A percentile compares a stretch with the other conserved stretches of the same genome.
Conservation (phyloP, 2,888 invertebrate species). For the Erebia epiphron region DNA sequence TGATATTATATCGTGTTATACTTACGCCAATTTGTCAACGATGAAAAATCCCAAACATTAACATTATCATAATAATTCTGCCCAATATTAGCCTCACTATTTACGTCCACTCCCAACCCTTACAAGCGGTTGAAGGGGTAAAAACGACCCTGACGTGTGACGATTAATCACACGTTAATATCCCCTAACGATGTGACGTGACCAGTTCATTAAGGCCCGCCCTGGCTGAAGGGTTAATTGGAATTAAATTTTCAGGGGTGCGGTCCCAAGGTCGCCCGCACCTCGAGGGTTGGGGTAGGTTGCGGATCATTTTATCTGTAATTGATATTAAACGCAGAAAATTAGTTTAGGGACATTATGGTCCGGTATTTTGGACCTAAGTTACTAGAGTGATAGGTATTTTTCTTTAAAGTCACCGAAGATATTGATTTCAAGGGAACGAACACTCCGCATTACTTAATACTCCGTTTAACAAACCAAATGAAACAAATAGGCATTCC, state of each 20-base stretch:
- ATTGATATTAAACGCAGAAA: slow-evolving; percentile 8
- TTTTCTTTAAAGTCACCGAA: no score
- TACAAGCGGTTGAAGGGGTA: slow-evolving; percentile 42
- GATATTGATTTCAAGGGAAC: no score
- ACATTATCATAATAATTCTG: background rate
- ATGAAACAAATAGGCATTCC: no score
- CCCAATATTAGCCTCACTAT: slow-evolving; percentile 7
- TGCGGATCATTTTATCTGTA: slow-evolving; percentile 9
- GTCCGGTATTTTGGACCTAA: no score
- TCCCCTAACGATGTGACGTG: slow-evolving; percentile 37
- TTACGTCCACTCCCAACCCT: slow-evolving; percentile 49
- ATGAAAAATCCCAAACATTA: no score
- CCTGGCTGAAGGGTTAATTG: slow-evolving; percentile 36
- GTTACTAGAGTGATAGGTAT: no score
- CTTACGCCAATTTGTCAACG: no score
- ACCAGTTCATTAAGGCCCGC: slow-evolving; percentile 29
- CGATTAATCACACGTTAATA: slow-evolving; percentile 32
- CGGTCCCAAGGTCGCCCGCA: slow-evolving; percentile 28
- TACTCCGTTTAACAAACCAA: no score
- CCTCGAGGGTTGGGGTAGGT: slow-evolving; percentile 28
- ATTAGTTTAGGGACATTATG: background rate
- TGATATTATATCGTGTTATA: no score
- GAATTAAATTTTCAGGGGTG: slow-evolving; percentile 31
- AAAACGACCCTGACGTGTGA: slow-evolving; percentile 18
- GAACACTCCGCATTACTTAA: no score